Evolutionary conservation across 1,140 invertebrate genomes (phyloP).

Genomic region (Zaprionus davidi): DNA sequence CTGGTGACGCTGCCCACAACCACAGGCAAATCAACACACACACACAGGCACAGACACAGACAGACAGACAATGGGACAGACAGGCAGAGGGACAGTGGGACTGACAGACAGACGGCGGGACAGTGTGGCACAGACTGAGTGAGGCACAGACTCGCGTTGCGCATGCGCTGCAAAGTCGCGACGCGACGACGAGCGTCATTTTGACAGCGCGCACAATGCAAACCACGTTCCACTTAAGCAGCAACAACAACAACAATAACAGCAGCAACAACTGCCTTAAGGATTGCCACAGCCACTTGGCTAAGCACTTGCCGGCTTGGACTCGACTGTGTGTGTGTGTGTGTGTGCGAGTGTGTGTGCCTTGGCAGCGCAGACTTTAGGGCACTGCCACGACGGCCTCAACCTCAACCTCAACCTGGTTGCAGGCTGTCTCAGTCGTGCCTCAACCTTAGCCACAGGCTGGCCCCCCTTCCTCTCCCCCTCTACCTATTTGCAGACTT

Average conservation of each 20-base stretch:
- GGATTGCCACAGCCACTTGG: slow-evolving; percentile 74
- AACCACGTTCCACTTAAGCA: slow-evolving; percentile 80
- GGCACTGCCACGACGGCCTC: slow-evolving; percentile 63
- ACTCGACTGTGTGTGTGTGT: slow-evolving; percentile 1
- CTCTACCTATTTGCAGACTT: slow-evolving; percentile 53
- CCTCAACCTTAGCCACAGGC: slow-evolving; percentile 7
- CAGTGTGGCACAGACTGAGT: slow-evolving; percentile 2
- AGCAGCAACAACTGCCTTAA: slow-evolving; percentile 39
- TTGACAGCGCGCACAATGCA: slow-evolving; percentile 81
- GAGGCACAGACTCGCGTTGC: slow-evolving; percentile 39
- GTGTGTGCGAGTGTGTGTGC: slow-evolving; percentile 13
- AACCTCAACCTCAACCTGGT: slow-evolving; percentile 33
- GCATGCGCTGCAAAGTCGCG: slow-evolving; percentile 62
- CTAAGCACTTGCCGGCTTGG: slow-evolving; percentile 74
- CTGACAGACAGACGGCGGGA: neutral
- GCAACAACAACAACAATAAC: slow-evolving; percentile 51
- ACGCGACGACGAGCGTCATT: slow-evolving; percentile 69
- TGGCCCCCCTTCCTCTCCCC: neutral
- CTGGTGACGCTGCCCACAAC: slow-evolving; percentile 17
- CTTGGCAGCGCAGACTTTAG: slow-evolving; percentile 77
- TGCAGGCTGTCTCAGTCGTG: slow-evolving; percentile 10
- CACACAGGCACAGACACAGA: slow-evolving; percentile 32
- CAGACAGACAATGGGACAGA: slow-evolving; percentile 17
- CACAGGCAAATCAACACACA: slow-evolving; percentile 30
- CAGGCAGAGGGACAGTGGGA: neutral